phyloP scores from a whole-genome alignment of 2,888 invertebrate genomes.

The Tipula vernalis region DNA sequence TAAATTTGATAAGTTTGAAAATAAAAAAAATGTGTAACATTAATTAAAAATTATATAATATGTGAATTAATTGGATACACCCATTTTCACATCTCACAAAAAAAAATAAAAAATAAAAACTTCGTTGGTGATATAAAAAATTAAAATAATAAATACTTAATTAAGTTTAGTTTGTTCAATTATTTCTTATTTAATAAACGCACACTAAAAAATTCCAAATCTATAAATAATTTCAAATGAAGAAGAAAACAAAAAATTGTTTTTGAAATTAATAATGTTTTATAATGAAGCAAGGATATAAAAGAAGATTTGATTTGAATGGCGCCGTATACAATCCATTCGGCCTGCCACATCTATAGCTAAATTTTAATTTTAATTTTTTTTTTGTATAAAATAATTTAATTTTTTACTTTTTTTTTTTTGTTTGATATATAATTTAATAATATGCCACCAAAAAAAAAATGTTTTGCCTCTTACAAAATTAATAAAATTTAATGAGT shows the following conservation, averaged over 20 bases:
- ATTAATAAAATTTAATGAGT: not conserved
- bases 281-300: slow-evolving; percentile 29
- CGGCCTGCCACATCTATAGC: slow-evolving; percentile 23
- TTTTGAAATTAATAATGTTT: slow-evolving; percentile 13
- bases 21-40: not conserved
- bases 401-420: not conserved
- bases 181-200: too few species aligned
- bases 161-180: not conserved
- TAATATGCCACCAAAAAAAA: not conserved
- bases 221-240: not conserved
- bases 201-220: not conserved
- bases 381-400: not conserved
- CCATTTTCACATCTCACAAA: not conserved
- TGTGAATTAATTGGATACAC: not conserved
- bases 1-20: not conserved
- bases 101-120: not conserved
- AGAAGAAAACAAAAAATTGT: not conserved
- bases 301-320: slow-evolving; percentile 28
- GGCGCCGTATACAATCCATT: slow-evolving; percentile 22
- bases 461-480: not conserved
- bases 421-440: not conserved
- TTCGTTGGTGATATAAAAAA: not conserved
- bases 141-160: not conserved
- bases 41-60: not conserved
- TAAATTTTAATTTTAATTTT: not conserved